These are phyloP conservation scores for Porphyrio hochstetteri DNA, from an alignment of 2,113 vertebrate species.

Conservation along the genomic window DNA sequence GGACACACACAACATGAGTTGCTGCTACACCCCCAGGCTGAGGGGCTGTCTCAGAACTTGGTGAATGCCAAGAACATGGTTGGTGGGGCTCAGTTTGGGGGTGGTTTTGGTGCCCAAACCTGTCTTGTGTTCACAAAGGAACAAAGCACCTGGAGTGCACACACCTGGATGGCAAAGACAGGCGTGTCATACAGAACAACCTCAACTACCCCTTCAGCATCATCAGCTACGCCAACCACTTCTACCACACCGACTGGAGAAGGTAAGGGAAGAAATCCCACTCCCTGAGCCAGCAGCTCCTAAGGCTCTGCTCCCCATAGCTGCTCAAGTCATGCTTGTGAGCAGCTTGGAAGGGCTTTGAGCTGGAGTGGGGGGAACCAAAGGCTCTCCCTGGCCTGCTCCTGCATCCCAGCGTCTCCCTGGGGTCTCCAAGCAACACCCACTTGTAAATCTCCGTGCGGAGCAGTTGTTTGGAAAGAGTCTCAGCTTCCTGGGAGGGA, in stretches of 20 bases:
- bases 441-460: background rate
- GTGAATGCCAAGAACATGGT: fast-evolving
- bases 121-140: conserved; percentile 71
- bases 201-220: conserved; percentile 97
- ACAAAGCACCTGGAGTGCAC: conserved; percentile 94
- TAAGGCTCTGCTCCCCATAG: background rate
- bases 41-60: background rate
- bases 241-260: conserved; percentile 97
- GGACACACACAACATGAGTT: too few species aligned
- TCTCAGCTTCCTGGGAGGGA: background rate
- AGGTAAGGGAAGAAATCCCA: conserved; percentile 72
- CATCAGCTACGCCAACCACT: conserved; percentile 86
- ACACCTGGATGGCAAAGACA: conserved; percentile 81
- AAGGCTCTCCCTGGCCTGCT: background rate
- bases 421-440: background rate
- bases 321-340: fast-evolving
- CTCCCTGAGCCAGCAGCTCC: background rate
- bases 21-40: background rate
- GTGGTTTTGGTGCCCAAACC: too few species aligned
- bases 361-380: background rate
- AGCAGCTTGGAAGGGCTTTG: background rate
- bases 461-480: background rate
- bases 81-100: background rate
- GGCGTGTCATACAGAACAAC: conserved; percentile 81
- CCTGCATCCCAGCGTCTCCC: background rate